phyloP scores from a whole-genome alignment of 2,113 vertebrate species.

The Vicugna pacos region DNA sequence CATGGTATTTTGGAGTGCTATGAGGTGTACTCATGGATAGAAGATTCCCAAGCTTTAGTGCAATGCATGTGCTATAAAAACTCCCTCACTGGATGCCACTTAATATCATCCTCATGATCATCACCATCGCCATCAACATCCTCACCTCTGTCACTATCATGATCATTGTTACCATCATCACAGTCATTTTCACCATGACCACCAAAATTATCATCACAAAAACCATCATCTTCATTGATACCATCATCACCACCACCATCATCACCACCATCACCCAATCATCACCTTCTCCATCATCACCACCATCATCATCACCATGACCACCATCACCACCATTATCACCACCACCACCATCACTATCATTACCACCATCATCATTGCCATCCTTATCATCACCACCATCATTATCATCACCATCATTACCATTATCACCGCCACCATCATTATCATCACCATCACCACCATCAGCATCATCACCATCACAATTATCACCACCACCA shows the following conservation, averaged over 20 bases:
- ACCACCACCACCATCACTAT: not conserved
- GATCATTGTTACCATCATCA: accelerated
- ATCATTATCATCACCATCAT: not conserved
- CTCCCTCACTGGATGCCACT: no score
- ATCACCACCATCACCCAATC: not conserved
- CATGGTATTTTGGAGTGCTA: not conserved
- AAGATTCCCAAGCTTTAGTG: not conserved
- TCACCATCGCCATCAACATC: not conserved
- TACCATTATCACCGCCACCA: not conserved
- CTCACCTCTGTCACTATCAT: accelerated
- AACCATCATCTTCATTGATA: accelerated
- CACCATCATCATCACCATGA: not conserved
- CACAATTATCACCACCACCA: accelerated
- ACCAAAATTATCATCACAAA: not conserved
- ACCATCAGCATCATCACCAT: no score
- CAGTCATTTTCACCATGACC: accelerated
- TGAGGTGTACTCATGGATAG: accelerated
- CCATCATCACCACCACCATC: not conserved
- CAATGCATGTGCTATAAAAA: not conserved
- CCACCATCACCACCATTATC: not conserved
- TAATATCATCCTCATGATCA: not conserved
- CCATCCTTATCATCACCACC: not conserved
- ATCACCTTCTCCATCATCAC: accelerated
- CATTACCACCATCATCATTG: not conserved
- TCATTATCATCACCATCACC: not conserved